Conservation (phyloP, 2,113 vertebrate genomes). For the Nerophis lumbriciformis region DNA sequence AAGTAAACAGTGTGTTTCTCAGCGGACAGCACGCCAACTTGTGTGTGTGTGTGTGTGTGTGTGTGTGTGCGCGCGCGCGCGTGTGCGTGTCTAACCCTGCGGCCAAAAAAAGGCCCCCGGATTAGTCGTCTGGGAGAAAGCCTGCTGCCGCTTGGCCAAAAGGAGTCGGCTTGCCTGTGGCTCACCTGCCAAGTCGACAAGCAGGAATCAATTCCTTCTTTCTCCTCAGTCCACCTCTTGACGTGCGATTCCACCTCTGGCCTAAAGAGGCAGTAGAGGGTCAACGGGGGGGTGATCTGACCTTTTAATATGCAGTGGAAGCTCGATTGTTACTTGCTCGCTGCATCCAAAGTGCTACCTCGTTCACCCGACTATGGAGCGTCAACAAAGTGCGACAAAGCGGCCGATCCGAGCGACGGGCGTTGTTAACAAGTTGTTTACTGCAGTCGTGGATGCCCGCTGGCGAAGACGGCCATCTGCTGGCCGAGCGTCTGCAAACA, state of each 20-base stretch:
- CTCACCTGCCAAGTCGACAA: constrained; percentile 41
- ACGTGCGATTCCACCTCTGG: no score
- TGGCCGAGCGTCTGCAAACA: constrained; percentile 28
- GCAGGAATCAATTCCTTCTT: constrained; percentile 6
- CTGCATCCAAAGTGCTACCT: no score
- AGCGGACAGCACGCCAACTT: constrained; percentile 3
- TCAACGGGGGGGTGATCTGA: no score
- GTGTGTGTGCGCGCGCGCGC: no score
- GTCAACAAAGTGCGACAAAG: no score
- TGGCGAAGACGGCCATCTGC: constrained; percentile 34
- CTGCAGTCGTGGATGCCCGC: constrained; percentile 9
- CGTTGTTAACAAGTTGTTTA: constrained; percentile 22
- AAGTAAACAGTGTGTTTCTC: constrained; percentile 42
- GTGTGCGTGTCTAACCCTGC: constrained; percentile 54
- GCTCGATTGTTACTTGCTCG: no score
- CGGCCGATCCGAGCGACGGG: background rate
- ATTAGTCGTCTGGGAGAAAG: constrained; percentile 66
- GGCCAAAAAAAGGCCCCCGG: constrained; percentile 60
- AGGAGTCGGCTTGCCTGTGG: constrained; percentile 21
- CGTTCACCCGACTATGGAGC: no score
- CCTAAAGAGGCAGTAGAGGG: no score
- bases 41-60: constrained; percentile 27
- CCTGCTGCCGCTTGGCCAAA: constrained; percentile 47
- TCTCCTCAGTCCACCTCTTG: no score
- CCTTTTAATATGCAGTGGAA: no score